A percentile compares a stretch with the other conserved stretches of the same genome.
Conservation (phyloP, 1,140 invertebrate species). For the Pseudomyrmex flavicornis region DNA sequence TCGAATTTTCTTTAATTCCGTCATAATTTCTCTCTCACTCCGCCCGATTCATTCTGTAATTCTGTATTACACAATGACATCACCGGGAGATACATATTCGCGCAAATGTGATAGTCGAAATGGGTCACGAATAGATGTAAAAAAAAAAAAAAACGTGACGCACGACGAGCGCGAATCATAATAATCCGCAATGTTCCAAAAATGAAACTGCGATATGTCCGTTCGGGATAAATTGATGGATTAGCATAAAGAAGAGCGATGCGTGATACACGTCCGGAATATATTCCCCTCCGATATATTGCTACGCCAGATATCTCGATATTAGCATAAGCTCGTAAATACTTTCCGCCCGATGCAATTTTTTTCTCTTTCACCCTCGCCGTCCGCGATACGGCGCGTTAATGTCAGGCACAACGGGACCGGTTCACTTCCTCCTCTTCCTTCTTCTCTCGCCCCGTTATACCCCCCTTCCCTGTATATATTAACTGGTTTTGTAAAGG, state of each 20-base stretch:
- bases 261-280: slow-evolving; percentile 47
- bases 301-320: slow-evolving; percentile 53
- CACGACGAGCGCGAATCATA: slow-evolving; percentile 40
- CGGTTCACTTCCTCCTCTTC: no score
- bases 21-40: slow-evolving; percentile 1
- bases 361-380: neutral
- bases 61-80: neutral
- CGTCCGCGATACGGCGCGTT: slow-evolving; percentile 43
- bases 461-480: slow-evolving; percentile 29
- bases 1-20: neutral
- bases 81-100: neutral
- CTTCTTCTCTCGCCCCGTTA: no score
- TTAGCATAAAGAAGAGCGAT: slow-evolving; percentile 54
- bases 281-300: slow-evolving; percentile 50
- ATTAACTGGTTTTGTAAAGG: slow-evolving; percentile 59
- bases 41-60: slow-evolving; percentile 4
- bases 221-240: slow-evolving; percentile 51
- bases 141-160: neutral
- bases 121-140: slow-evolving; percentile 24
- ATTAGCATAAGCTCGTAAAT: slow-evolving; percentile 63
- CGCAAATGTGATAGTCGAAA: neutral
- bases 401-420: slow-evolving; percentile 52
- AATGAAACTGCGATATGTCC: slow-evolving; percentile 36
- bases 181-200: slow-evolving; percentile 36
- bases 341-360: slow-evolving; percentile 47